phyloP scores from a whole-genome alignment of 2,797 vertebrate genomes.

The Gallinago nigripennis region DNA sequence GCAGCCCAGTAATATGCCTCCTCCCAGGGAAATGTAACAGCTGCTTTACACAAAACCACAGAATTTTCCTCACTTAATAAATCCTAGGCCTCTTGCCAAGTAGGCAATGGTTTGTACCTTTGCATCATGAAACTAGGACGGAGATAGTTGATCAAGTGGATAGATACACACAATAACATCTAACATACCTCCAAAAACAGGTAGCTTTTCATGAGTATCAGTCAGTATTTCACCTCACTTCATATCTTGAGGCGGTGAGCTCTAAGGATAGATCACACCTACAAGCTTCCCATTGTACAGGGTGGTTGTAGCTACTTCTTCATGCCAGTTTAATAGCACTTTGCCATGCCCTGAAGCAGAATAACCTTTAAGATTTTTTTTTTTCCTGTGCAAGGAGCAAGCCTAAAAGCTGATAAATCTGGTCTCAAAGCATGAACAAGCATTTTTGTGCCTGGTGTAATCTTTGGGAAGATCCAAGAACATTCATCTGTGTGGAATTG shows the following conservation, averaged over 20 bases:
- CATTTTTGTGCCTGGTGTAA: background rate
- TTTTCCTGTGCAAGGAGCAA: background rate
- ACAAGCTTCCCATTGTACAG: background rate
- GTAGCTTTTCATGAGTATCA: background rate
- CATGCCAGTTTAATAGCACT: background rate
- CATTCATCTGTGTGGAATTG: background rate
- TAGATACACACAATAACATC: background rate
- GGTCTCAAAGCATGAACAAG: background rate
- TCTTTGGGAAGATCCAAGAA: background rate
- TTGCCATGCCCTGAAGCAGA: background rate
- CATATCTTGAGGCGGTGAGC: background rate
- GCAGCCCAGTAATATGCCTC: background rate
- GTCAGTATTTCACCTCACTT: background rate
- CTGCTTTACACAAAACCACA: background rate
- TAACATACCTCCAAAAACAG: background rate
- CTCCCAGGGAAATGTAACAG: background rate
- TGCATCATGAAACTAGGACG: background rate
- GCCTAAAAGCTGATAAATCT: background rate
- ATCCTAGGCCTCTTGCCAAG: background rate
- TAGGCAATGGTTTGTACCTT: background rate
- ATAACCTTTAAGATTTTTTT: background rate
- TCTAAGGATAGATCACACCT: background rate
- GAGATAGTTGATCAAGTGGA: background rate
- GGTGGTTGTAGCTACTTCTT: background rate
- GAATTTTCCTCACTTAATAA: background rate